Percentiles rank a stretch among this genome's conserved stretches.
Evolutionary conservation across 2,888 invertebrate genomes (phyloP).

Genomic region (Apamea sordens): DNA sequence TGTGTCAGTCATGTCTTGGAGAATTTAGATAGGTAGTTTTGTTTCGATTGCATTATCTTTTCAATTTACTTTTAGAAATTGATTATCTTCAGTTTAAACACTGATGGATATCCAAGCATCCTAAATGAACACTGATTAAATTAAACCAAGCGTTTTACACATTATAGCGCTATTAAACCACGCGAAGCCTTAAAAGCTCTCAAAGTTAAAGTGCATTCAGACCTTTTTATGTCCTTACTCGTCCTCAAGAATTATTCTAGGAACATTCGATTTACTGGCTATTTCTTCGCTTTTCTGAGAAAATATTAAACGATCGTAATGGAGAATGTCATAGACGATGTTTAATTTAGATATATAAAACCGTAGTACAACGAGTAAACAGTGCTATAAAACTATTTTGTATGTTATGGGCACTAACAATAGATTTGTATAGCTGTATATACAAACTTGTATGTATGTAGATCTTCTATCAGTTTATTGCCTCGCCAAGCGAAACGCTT

Average conservation of each 20-base stretch:
- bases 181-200: slow-evolving; percentile 24
- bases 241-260: slow-evolving; percentile 21
- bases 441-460: neutral
- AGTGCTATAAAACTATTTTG: slow-evolving; percentile 38
- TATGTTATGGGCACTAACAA: slow-evolving; percentile 34
- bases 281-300: slow-evolving; percentile 21
- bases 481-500: slow-evolving; percentile 40
- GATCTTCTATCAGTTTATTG: slow-evolving; percentile 47
- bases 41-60: neutral
- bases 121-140: neutral
- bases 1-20: neutral
- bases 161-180: slow-evolving; percentile 25
- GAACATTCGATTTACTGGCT: slow-evolving; percentile 27
- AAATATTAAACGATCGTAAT: slow-evolving; percentile 32
- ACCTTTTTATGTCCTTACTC: slow-evolving; percentile 16
- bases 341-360: slow-evolving; percentile 39
- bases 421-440: neutral
- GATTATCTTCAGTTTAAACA: neutral
- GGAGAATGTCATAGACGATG: slow-evolving; percentile 12
- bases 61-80: neutral
- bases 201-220: slow-evolving; percentile 25
- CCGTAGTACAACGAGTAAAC: slow-evolving; percentile 33
- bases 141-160: slow-evolving; percentile 23
- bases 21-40: neutral
- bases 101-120: neutral